Evolutionary conservation across 2,113 vertebrate species (phyloP).

Genomic region (Sceloporus tristichus): DNA sequence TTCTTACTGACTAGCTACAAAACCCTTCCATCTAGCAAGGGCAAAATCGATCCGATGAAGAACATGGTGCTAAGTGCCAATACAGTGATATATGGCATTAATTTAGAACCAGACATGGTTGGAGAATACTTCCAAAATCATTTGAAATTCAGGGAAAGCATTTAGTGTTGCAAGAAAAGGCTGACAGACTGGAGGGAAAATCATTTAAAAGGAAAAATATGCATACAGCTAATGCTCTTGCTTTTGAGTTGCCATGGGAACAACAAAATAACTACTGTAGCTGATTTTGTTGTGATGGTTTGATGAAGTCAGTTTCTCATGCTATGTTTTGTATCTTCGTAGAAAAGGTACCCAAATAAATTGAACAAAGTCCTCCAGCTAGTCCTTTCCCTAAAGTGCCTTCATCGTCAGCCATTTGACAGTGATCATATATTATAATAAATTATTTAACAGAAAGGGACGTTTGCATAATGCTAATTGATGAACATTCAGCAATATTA

Average conservation of each 20-base stretch:
- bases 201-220: conserved; percentile 61
- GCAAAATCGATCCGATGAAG: conserved; percentile 81
- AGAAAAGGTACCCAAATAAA: too few relatives aligned
- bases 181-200: conserved; percentile 53
- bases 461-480: too few relatives aligned
- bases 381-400: too few relatives aligned
- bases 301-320: conserved; percentile 13
- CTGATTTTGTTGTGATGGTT: neutral
- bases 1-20: conserved; percentile 49
- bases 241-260: conserved; percentile 71
- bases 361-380: too few relatives aligned
- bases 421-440: too few relatives aligned
- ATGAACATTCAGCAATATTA: too few relatives aligned
- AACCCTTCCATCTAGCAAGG: conserved; percentile 59
- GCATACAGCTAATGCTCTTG: conserved; percentile 76
- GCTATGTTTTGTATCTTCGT: too few relatives aligned
- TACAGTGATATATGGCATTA: conserved; percentile 83
- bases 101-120: conserved; percentile 72
- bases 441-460: too few relatives aligned
- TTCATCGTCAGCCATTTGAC: too few relatives aligned
- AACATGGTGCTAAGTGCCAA: conserved; percentile 79
- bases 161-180: conserved; percentile 62
- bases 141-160: conserved; percentile 71
- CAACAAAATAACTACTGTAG: neutral
- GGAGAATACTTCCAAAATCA: conserved; percentile 59